Percentiles rank a stretch among this genome's conserved stretches.
Conservation (phyloP, 2,797 vertebrate species). For the Gallinago solitaria region DNA sequence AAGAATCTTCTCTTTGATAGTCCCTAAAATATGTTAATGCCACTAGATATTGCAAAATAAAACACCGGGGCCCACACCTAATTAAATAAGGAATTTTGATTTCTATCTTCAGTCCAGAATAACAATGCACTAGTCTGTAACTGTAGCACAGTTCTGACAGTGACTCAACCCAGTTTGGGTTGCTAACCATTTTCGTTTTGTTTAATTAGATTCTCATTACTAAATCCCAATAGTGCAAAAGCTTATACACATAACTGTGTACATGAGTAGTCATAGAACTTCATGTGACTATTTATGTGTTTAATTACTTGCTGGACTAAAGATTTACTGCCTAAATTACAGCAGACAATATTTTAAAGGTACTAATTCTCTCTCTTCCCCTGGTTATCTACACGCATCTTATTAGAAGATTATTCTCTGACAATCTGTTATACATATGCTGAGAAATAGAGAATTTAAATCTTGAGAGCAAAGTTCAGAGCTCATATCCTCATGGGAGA, state of each 20-base stretch:
- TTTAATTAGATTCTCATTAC: slow-evolving; percentile 22
- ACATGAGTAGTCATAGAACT: not conserved
- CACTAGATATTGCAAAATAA: slow-evolving; percentile 46
- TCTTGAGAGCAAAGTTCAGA: slow-evolving; percentile 24
- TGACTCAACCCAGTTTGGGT: not conserved
- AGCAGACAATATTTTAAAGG: not conserved
- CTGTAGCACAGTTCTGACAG: not conserved
- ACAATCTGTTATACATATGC: not conserved
- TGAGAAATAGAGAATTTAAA: slow-evolving; percentile 20
- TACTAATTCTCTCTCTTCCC: not conserved
- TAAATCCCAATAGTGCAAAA: slow-evolving; percentile 1
- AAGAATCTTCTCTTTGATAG: slow-evolving; percentile 66
- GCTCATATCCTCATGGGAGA: not conserved
- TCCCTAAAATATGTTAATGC: slow-evolving; percentile 72
- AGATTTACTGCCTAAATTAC: slow-evolving; percentile 11
- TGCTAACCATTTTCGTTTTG: slow-evolving; percentile 25
- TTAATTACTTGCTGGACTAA: slow-evolving; percentile 47
- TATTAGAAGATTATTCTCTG: slow-evolving; percentile 30
- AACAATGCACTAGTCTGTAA: not conserved
- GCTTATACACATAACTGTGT: slow-evolving; percentile 2
- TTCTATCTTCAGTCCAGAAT: not conserved
- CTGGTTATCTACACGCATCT: slow-evolving; percentile 3
- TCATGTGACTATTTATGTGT: slow-evolving; percentile 28
- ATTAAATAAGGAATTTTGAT: slow-evolving; percentile 27
- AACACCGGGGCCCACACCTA: slow-evolving; percentile 8